Base-by-base conservation (phyloP, 2,888 invertebrate genomes). In the Drosophila subquinaria region DNA sequence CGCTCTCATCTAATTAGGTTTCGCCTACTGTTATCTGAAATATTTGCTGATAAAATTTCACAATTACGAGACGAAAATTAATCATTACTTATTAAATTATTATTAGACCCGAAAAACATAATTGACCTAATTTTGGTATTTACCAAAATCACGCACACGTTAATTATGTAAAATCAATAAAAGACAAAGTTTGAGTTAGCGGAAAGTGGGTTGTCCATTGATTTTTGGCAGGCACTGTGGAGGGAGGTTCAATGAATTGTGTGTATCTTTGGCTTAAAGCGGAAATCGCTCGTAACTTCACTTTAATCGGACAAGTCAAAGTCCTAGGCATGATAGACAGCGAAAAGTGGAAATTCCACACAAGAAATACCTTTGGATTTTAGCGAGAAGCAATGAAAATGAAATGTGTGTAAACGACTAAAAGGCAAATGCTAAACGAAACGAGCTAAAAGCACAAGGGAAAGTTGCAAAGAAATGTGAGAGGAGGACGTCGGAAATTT, bases 131-230 rank as follows among this genome's bases (percentile, higher is more conserved):
- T 67, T 82, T 70, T 35, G 45, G 57, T 50, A 50, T 43, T 42
- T 57, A 33, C 62, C 52, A 61, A 74, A 67, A 67, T 69, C 67
- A 70, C 61, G 71, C 68, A 69, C 62, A 60, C 69, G 69, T 82
- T 75, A 79, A 82, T 88, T 82, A 82, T 73, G 78, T 72, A 82
- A 85, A 85, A 84, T 88, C 86, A 79, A 83, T 83, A 85, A 43
- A 55, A 36, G 47, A n/a, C 53, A 56, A 68, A 61, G 45, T 52
- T 38, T 52, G n/a, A 63, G 38, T 57, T 36, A 47, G 6, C 50
- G 40, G n/a, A 40, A 9, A 47, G 23, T 20, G n/a, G 15, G 10
- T 15, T 57, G 42, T 45, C 20, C 59, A 68, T 69, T 82, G 86
- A 88, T 85, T 84, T 82, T 78, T 51, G 62, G 45, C 55, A 68